Evolutionary conservation across 2,797 vertebrate species (phyloP).

Genomic region (Pachyuromys duprasi): DNA sequence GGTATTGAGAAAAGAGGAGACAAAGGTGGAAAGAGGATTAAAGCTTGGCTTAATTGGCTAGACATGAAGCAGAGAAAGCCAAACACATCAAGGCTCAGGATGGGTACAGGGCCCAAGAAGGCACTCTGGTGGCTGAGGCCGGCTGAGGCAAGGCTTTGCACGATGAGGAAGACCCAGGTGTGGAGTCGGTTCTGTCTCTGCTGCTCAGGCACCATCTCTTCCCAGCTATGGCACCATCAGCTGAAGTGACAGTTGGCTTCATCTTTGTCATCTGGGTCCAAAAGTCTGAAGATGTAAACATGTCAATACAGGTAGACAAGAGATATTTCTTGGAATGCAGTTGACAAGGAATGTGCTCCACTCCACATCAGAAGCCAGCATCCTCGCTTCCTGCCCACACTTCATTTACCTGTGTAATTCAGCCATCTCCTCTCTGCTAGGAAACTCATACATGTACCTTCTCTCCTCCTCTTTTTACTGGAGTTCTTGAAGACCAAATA

Average conservation of each 20-base stretch:
- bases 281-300: conserved; percentile 32
- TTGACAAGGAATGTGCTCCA: background rate
- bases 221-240: background rate
- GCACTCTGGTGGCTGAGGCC: too few relatives aligned
- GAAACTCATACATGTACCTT: background rate
- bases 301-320: background rate
- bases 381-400: background rate
- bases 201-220: background rate
- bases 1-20: background rate
- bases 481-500: conserved; percentile 33
- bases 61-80: background rate
- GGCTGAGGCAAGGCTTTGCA: background rate
- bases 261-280: background rate
- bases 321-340: background rate
- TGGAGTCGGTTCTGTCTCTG: background rate
- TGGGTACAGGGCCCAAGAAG: background rate
- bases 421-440: background rate
- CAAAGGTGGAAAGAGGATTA: background rate
- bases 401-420: background rate
- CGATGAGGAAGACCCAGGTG: background rate
- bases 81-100: background rate
- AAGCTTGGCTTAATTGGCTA: background rate
- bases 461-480: background rate
- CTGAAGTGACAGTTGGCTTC: background rate
- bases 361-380: background rate